These are phyloP conservation scores for Eretmochelys imbricata DNA, from an alignment of 2,113 vertebrate genomes.

Conservation along the genomic window DNA sequence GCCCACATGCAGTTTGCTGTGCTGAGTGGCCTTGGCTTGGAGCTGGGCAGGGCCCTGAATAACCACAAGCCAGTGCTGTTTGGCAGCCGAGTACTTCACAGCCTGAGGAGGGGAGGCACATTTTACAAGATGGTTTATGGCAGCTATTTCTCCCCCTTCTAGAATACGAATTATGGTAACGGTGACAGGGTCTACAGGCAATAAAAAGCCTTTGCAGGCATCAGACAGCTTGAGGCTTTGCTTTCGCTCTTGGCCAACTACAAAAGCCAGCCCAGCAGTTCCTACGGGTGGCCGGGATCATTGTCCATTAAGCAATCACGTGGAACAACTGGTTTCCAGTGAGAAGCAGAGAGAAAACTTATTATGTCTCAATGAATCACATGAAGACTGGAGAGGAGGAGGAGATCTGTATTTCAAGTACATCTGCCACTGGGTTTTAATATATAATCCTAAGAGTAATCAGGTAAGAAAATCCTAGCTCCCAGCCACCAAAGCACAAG, in stretches of 20 bases:
- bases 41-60: not conserved
- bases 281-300: not conserved
- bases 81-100: not conserved
- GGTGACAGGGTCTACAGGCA: conserved; percentile 50
- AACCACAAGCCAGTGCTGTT: not conserved
- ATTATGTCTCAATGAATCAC: not conserved
- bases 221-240: conserved; percentile 57
- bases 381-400: not conserved
- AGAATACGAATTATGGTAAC: conserved; percentile 31
- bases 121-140: not conserved
- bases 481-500: not conserved
- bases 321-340: not conserved
- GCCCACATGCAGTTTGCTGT: accelerated
- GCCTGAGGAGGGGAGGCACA: not conserved
- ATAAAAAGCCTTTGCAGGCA: conserved; percentile 59
- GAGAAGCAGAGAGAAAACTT: not conserved
- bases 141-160: not conserved
- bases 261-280: conserved; percentile 14
- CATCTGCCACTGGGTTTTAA: not conserved
- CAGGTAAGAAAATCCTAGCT: not conserved
- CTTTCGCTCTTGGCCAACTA: conserved; percentile 40
- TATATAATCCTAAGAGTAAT: not conserved
- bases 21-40: not conserved
- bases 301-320: conserved; percentile 2
- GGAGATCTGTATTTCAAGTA: not conserved